A percentile compares a stretch with the other conserved stretches of the same genome.
Conservation (phyloP, 2,888 invertebrate genomes). For the Drosophila acutilabella region DNA sequence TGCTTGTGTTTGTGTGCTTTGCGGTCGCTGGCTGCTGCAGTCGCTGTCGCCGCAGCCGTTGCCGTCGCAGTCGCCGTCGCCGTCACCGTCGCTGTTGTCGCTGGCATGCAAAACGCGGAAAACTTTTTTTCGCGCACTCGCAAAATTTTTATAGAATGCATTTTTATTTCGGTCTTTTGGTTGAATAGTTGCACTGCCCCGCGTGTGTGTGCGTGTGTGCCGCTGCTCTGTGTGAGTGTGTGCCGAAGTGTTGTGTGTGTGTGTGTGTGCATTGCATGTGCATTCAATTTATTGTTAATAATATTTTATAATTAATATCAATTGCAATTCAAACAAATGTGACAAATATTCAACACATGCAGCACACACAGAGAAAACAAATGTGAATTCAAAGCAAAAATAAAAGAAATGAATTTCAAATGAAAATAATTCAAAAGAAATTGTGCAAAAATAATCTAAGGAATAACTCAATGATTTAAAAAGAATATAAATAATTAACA, state of each 20-base stretch:
- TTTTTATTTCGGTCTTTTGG: conserved; percentile 81
- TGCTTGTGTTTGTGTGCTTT: conserved; percentile 35
- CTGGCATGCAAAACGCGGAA: conserved; percentile 80
- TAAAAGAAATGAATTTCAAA: conserved; percentile 1
- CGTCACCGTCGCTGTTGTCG: conserved; percentile 61
- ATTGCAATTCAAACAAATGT: conserved; percentile 33
- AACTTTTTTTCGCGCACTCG: conserved; percentile 80
- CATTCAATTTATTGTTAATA: conserved; percentile 50
- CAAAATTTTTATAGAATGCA: conserved; percentile 81
- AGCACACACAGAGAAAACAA: conserved; percentile 5
- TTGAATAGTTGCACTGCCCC: conserved; percentile 80
- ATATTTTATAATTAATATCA: conserved; percentile 43
- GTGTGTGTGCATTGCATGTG: conserved; percentile 20
- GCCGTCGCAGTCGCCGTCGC: conserved; percentile 44
- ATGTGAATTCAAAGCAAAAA: conserved; percentile 16
- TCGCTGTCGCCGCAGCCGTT: conserved; percentile 40
- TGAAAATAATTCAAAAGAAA: conserved; percentile 1
- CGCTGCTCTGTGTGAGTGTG: conserved; percentile 34
- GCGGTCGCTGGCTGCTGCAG: conserved; percentile 57
- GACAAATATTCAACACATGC: conserved; percentile 39
- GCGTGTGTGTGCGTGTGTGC: conserved; percentile 50
- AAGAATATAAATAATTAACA: conserved; percentile 3
- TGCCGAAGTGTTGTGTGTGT: conserved; percentile 28
- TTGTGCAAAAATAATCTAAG: conserved; percentile 14
- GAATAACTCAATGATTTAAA: background rate